Evolutionary conservation across 2,797 vertebrate species (phyloP), one percentile per base, ranked within the genome.

Genomic region (Setipinna tenuifilis): DNA sequence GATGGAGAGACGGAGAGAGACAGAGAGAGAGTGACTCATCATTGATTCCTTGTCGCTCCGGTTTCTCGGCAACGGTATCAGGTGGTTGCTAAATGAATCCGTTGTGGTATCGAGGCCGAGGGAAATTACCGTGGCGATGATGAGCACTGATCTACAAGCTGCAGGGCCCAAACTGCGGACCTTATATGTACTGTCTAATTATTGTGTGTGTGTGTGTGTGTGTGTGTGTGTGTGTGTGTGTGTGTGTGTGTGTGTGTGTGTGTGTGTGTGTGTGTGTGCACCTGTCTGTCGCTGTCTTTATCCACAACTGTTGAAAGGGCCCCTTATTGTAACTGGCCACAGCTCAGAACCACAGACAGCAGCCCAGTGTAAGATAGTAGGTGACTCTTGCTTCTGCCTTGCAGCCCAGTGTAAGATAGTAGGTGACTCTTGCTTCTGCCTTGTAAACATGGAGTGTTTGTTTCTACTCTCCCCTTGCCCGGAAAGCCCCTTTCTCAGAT

Each of bases 341-440:
- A 92, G 92, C 90, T 86, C 88, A 91, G 86, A 93, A 91, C 91
- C 91, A 87, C 90, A 91, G 85, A 86, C 91, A 90, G 57, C 93
- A 92, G 89, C 92, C 91, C 86, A 92, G 86, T 92, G 88, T 78
- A 91, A 89, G 71, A 81, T 93, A 92, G 91, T 92, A 95, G 94
- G 94, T 94, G 94, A 94, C 94, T 93, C 84, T 91, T 90, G 89
- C 31, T 78, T 91, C 59, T 88, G 92, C 93, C 89, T 90, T 91
- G 89, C n/a, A n/a, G n/a, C n/a, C n/a, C n/a, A n/a, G n/a, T n/a
- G n/a, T n/a, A 91, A 89, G 71, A 81, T 93, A 92, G 91, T 92
- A 95, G 94, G 94, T 94, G 94, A 94, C 94, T 93, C 84, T 91
- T 90, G 89, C 31, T 78, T 91, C 59, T 88, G 92, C 93, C 89